Evolutionary conservation across 2,888 invertebrate genomes (phyloP).

Genomic region (Phorcus lineatus): DNA sequence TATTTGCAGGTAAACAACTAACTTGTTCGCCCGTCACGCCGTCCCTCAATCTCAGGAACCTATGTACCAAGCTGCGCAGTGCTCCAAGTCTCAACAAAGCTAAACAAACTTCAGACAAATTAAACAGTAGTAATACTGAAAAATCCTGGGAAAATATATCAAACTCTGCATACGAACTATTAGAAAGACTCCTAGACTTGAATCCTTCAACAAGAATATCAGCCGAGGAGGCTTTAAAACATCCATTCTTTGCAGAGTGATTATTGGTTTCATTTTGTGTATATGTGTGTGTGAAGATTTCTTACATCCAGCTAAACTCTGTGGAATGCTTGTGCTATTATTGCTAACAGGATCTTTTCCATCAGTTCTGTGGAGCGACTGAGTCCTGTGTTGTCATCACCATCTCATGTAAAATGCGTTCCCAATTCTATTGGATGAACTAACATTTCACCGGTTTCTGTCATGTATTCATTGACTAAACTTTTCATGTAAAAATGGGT

Average conservation of each 20-base stretch:
- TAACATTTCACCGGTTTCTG: too few relatives aligned
- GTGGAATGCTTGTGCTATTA: too few relatives aligned
- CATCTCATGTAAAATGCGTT: too few relatives aligned
- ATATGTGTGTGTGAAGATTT: too few relatives aligned
- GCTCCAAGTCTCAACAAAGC: constrained; percentile 35
- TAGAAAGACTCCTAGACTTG: constrained; percentile 84
- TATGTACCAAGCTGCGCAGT: constrained; percentile 73
- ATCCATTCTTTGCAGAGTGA: constrained; percentile 82
- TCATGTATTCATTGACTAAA: too few relatives aligned
- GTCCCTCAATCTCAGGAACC: constrained; percentile 70
- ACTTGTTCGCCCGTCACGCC: constrained; percentile 55
- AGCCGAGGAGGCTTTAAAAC: constrained; percentile 84
- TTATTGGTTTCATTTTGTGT: not conserved
- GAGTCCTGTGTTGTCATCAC: too few relatives aligned
- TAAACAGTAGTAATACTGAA: constrained; percentile 39
- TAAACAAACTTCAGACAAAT: constrained; percentile 27
- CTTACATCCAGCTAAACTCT: too few relatives aligned
- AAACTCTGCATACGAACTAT: constrained; percentile 84
- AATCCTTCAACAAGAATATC: constrained; percentile 85
- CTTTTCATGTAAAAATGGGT: too few relatives aligned
- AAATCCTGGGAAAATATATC: constrained; percentile 76
- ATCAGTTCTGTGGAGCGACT: too few relatives aligned
- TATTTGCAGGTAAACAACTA: constrained; percentile 64
- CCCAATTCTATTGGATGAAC: too few relatives aligned
- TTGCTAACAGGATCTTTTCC: too few relatives aligned